A percentile compares a stretch with the other conserved stretches of the same genome.
phyloP scores from a whole-genome alignment of 2,113 vertebrate genomes.

The Coptodon bakossiorum region DNA sequence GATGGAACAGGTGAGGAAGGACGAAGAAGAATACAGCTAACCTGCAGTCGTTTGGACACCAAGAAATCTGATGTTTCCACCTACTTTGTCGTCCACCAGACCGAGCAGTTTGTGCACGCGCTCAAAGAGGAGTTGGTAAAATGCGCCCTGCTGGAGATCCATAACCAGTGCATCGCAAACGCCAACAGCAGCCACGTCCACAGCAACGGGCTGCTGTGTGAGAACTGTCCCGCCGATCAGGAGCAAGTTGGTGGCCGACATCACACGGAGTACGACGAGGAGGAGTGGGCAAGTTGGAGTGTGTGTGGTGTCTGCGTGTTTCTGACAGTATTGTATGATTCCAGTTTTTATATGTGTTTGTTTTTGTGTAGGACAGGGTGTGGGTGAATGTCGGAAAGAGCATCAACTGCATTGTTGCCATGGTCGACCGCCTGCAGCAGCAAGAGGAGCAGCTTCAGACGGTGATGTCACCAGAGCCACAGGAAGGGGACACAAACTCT shows the following conservation, averaged over 20 bases:
- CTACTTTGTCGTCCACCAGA: conserved; percentile 58
- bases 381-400: conserved; percentile 85
- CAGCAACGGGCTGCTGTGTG: conserved; percentile 26
- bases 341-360: not conserved
- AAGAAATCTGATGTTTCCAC: not conserved
- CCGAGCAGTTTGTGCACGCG: conserved; percentile 80
- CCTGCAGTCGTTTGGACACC: conserved; percentile 27
- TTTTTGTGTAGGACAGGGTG: conserved; percentile 58
- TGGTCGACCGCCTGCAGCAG: conserved; percentile 80
- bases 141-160: conserved; percentile 78
- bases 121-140: conserved; percentile 88
- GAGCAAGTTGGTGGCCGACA: conserved; percentile 70
- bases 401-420: conserved; percentile 81
- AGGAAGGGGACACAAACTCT: conserved; percentile 34
- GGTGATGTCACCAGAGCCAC: conserved; percentile 8
- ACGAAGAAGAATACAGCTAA: not conserved
- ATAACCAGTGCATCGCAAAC: conserved; percentile 63
- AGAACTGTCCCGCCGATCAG: conserved; percentile 13
- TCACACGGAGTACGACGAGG: conserved; percentile 79
- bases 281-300: conserved; percentile 80
- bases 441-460: conserved; percentile 25
- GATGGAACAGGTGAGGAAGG: conserved; percentile 2
- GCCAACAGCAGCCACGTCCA: conserved; percentile 62
- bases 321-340: fast-evolving
- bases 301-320: not conserved